Evolutionary conservation across 2,113 vertebrate species (phyloP).

Genomic region (Genyomyrus donnyi): DNA sequence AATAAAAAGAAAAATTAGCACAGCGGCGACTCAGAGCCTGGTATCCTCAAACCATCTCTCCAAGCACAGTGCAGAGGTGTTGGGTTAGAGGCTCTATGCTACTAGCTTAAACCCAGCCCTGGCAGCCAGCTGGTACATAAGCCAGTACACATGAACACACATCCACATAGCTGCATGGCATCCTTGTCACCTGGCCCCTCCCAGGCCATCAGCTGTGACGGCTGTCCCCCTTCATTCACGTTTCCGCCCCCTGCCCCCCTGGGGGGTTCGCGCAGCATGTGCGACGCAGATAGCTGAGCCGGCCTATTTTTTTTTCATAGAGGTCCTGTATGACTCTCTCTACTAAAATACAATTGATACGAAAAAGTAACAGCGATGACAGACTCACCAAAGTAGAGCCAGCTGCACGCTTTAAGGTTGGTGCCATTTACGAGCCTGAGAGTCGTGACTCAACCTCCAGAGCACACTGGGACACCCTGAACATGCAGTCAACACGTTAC

Average conservation of each 20-base stretch:
- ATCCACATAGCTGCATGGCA: neutral
- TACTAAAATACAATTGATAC: neutral
- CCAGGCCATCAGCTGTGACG: neutral
- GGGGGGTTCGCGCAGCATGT: neutral
- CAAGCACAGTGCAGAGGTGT: neutral
- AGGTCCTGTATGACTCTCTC: neutral
- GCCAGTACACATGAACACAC: neutral
- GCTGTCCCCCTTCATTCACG: neutral
- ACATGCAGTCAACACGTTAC: neutral
- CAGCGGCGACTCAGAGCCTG: neutral
- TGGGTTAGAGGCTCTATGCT: neutral
- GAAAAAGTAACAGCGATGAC: neutral
- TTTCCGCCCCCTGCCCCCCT: neutral
- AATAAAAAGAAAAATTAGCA: neutral
- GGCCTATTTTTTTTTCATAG: neutral
- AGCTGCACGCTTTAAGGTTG: neutral
- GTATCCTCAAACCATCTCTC: neutral
- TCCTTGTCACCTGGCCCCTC: neutral
- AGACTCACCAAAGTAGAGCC: neutral
- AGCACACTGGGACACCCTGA: neutral
- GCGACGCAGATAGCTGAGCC: neutral
- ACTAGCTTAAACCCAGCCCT: neutral
- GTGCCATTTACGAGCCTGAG: neutral
- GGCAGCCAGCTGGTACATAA: neutral
- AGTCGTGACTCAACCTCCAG: no score